These are phyloP conservation scores for Venustoraphidia nigricollis DNA, from an alignment of 2,888 invertebrate species.

Conservation along the genomic window DNA sequence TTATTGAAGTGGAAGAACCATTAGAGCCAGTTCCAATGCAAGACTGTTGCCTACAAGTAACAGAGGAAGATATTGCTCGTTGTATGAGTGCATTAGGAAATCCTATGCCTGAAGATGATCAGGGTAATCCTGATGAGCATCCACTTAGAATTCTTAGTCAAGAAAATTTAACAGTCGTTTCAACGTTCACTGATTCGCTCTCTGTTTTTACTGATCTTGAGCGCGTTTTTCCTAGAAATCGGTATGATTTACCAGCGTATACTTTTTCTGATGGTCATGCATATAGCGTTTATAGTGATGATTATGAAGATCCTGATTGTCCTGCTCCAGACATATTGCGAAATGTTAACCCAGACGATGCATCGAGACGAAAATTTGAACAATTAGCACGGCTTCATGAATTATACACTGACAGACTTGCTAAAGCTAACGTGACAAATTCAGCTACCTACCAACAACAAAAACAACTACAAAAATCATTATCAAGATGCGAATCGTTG, in stretches of 20 bases:
- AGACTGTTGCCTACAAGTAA: constrained; percentile 78
- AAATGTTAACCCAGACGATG: constrained; percentile 23
- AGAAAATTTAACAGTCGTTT: constrained; percentile 80
- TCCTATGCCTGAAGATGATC: constrained; percentile 55
- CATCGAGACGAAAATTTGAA: constrained; percentile 48
- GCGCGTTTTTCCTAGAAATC: constrained; percentile 44
- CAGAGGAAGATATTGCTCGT: constrained; percentile 81
- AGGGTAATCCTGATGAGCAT: constrained; percentile 58
- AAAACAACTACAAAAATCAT: constrained; percentile 26
- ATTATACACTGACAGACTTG: constrained; percentile 62
- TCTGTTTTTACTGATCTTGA: constrained; percentile 51
- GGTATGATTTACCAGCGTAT: constrained; percentile 33
- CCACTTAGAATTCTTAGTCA: constrained; percentile 78
- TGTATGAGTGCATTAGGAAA: constrained; percentile 64
- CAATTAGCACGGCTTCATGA: constrained; percentile 69
- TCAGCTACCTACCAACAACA: constrained; percentile 41
- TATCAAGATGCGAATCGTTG: constrained; percentile 53
- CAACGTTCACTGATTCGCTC: constrained; percentile 69
- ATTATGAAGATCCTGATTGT: constrained; percentile 31
- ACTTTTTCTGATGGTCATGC: constrained; percentile 14
- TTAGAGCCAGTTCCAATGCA: constrained; percentile 74
- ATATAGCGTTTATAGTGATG: constrained; percentile 38
- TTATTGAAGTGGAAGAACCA: constrained; percentile 65
- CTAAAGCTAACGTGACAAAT: constrained; percentile 54
- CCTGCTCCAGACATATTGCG: constrained; percentile 19